These are phyloP conservation scores for Periophthalmodon schlosseri DNA, from an alignment of 2,113 vertebrate genomes.

Conservation along the genomic window DNA sequence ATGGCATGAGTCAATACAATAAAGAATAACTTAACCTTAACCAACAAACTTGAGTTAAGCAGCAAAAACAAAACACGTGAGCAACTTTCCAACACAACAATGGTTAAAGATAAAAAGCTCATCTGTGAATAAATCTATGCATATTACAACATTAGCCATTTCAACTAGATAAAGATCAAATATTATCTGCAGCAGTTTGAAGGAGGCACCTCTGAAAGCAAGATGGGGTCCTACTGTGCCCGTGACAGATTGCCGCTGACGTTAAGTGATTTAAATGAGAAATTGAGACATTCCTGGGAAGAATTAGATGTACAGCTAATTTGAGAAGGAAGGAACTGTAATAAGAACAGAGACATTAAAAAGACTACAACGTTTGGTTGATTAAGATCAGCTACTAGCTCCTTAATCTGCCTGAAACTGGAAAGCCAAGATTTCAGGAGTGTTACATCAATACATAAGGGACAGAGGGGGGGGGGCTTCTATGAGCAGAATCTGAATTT, in stretches of 20 bases:
- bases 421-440: conserved; percentile 63
- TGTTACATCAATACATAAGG: conserved; percentile 64
- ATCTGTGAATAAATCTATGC: background rate
- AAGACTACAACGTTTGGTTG: conserved; percentile 30
- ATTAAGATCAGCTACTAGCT: conserved; percentile 55
- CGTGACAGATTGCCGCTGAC: conserved; percentile 47
- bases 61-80: background rate
- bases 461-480: conserved; percentile 41
- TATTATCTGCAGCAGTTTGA: conserved; percentile 27
- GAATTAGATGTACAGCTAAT: conserved; percentile 38
- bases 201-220: conserved; percentile 17
- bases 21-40: too few relatives aligned
- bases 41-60: background rate
- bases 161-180: conserved; percentile 39
- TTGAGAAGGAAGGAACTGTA: conserved; percentile 14
- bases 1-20: background rate
- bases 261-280: conserved; percentile 56
- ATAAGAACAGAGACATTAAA: conserved; percentile 42
- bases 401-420: conserved; percentile 47
- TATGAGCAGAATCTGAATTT: conserved; percentile 64
- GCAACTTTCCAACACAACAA: background rate
- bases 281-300: conserved; percentile 40
- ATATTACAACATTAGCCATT: conserved; percentile 32
- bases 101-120: background rate
- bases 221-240: conserved; percentile 33